Evolutionary conservation across 2,797 vertebrate genomes (phyloP), one percentile per base, ranked within the genome.

Genomic region (Mormyrus proboscirostris): DNA sequence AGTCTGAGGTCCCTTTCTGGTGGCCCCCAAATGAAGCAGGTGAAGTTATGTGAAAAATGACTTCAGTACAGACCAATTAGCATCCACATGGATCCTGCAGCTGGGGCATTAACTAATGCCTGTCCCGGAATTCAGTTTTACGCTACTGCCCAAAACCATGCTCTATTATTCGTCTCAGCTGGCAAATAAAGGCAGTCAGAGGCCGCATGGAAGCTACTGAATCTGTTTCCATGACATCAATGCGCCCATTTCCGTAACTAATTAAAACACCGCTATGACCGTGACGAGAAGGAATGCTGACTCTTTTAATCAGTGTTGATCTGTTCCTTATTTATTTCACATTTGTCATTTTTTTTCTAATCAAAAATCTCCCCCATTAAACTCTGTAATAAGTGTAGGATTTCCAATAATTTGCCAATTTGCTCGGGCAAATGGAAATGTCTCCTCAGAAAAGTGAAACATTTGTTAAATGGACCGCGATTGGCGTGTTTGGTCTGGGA

Each of bases 301-400:
- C 73, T 44, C 73, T 79, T 79, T 44, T 79, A 79, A 82, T 82
- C 76, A 82, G 76, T 82, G 76, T 10, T n/a, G 76, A 82, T 82
- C 76, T 82, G 76, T 82, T 82, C 41, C 38, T 22, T 82, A 44
- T 79, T 79, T 44, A 38, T 82, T 82, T 44, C 41, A 19, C 33
- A 38, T 73, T 82, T 47, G 76, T 47, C 41, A 2, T 82, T 19
- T 47, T 76, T 65, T 69, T 57, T 19, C 76, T 82, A 41, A 82
- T 47, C 76, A 82, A 82, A 82, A 82, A 82, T 82, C 76, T 82
- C 76, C 29, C 65, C 73, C 73, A 82, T 82, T 82, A 47, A 82
- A 82, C 76, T 82, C 41, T 9, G 41, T 82, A 44, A 50, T 19
- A 50, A 49, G 41, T 50, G 62, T 47, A 88, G n/a, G 44, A 88